Percentiles rank a stretch among this genome's conserved stretches.
Conservation (phyloP, 2,797 vertebrate genomes). For the Malurus splendens region DNA sequence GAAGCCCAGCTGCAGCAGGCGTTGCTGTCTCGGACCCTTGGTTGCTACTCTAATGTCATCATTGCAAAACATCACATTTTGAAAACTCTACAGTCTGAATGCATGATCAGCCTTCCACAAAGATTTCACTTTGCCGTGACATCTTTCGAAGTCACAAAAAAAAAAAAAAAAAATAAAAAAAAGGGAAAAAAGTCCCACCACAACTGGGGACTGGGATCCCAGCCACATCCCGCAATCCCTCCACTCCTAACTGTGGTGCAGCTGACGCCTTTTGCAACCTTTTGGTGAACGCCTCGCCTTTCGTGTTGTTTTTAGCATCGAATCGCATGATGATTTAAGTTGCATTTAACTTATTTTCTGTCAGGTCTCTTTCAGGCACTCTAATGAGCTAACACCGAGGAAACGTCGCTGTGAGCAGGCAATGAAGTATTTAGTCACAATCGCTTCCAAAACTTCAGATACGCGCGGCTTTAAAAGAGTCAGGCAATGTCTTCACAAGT, state of each 20-base stretch:
- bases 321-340: background rate
- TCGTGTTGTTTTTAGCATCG: background rate
- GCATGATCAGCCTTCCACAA: conserved; percentile 55
- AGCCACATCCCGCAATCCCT: background rate
- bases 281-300: background rate
- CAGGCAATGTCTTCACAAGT: background rate
- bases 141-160: conserved; percentile 7
- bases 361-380: background rate
- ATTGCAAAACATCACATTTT: conserved; percentile 64
- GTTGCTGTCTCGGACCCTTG: conserved; percentile 59
- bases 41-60: conserved; percentile 72
- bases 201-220: background rate
- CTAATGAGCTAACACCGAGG: background rate
- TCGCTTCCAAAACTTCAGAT: conserved; percentile 2
- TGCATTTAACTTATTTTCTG: conserved; percentile 3
- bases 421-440: background rate
- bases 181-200: background rate
- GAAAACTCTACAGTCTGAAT: conserved; percentile 62
- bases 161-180: background rate
- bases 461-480: background rate
- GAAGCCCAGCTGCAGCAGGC: conserved; percentile 77
- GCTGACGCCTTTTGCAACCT: background rate
- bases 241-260: background rate
- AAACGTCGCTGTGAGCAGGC: background rate
- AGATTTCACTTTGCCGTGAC: conserved; percentile 48